Evolutionary conservation across 1,140 invertebrate species (phyloP).

Genomic region (Nasonia longicornis): DNA sequence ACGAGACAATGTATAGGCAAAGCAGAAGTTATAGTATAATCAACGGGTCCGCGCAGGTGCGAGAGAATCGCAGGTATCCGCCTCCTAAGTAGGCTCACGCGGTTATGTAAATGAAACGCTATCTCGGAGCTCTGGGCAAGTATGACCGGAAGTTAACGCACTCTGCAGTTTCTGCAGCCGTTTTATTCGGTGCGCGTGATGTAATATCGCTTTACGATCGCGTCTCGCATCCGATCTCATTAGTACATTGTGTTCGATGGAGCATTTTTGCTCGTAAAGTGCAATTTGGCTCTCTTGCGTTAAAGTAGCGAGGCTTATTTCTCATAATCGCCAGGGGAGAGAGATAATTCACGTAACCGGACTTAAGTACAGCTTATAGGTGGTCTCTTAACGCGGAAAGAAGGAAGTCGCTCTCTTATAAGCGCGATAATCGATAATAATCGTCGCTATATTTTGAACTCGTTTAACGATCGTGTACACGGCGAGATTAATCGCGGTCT

Average conservation of each 20-base stretch:
- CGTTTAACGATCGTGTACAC: background rate
- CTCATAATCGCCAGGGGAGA: background rate
- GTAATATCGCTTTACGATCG: conserved; percentile 17
- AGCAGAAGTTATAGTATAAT: background rate
- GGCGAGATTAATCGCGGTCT: no score
- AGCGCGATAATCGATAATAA: background rate
- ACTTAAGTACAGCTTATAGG: background rate
- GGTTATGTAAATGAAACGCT: conserved; percentile 66
- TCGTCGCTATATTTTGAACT: no score
- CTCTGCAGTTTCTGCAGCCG: conserved; percentile 21
- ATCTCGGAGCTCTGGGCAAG: conserved; percentile 47
- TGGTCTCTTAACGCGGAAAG: background rate
- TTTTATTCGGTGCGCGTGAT: conserved; percentile 6
- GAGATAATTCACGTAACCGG: background rate
- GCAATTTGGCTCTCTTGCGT: background rate
- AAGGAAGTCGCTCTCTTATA: background rate
- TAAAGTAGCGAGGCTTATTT: background rate
- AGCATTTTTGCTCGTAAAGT: background rate
- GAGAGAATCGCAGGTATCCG: conserved; percentile 57
- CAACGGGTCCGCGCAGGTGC: conserved; percentile 22
- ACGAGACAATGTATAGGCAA: no score
- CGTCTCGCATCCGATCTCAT: conserved; percentile 6
- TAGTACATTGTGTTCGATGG: background rate
- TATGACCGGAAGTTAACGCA: conserved; percentile 48
- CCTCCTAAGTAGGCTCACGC: conserved; percentile 60